Conservation (phyloP, 2,113 vertebrate genomes). For the Acrocephalus kingi region DNA sequence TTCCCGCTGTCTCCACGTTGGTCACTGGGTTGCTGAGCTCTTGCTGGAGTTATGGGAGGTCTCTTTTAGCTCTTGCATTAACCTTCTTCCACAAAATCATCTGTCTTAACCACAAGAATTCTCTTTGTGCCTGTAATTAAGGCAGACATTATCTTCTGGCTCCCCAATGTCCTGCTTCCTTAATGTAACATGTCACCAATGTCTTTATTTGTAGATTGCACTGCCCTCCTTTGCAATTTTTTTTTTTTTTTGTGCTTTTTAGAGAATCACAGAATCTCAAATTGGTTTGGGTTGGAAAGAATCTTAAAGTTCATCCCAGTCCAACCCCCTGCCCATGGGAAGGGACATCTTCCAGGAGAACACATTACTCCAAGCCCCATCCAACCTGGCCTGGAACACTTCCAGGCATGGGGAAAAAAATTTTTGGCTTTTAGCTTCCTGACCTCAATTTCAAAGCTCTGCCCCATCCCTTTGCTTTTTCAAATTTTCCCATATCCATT, state of each 20-base stretch:
- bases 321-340: neutral
- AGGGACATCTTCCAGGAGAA: neutral
- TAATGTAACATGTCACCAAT: accelerated
- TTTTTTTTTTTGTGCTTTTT: neutral
- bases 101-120: neutral
- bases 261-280: neutral
- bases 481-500: accelerated
- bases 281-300: neutral
- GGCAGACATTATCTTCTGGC: neutral
- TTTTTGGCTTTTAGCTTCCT: neutral
- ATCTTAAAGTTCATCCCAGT: neutral
- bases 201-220: neutral
- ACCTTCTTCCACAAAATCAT: neutral
- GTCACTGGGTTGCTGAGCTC: neutral
- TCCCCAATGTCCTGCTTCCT: neutral
- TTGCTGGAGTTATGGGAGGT: neutral
- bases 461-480: neutral
- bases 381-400: neutral
- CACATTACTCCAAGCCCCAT: neutral
- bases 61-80: neutral
- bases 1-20: accelerated
- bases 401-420: neutral
- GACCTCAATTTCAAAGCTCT: neutral
- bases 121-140: neutral
- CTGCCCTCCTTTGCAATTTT: neutral